Base-by-base conservation (phyloP, 2,797 vertebrate genomes). In the Lagocephalus sceleratus region DNA sequence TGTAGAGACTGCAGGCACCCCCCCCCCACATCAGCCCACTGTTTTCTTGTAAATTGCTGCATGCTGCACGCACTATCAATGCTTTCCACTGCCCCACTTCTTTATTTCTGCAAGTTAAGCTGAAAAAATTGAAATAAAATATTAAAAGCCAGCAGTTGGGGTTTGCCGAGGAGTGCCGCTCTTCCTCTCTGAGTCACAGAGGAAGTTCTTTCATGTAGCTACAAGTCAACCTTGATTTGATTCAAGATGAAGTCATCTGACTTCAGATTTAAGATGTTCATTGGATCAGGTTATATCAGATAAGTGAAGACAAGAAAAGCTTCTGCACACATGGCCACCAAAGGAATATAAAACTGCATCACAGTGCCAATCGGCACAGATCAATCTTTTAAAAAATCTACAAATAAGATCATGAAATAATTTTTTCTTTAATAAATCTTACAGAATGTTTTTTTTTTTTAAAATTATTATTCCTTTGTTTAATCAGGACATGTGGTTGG, bases 51-150 rank as follows among this genome's bases (percentile, higher is more conserved):
- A 71, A 40, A 76, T 77, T 70, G 69, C 75, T 75, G 79, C 63
- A 77, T 67, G 32, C 64, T 60, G 60, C 66, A 71, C 64, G 68
- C 57, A 62, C 74, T 75, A 76, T 73, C 65, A 64, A 61, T 72
- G 75, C 66, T 54, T 69, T 76, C 60, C 67, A 40, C 66, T 8
- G 51, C 54, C 63, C 61, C 72, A 66, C 66, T 83, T 74, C 68
- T 57, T 45, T 57, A 6, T 87, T 88, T 85, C 73, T 88, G 82
- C 83, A 82, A 84, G 71, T 85, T 80, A 73, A 83, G 84, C 84
- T 75, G 70, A 58, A 84, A 83, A 76, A 71, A 35, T 38, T 19
- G 26, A 51, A 19, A 85, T 89, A 22, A 80, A 88, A 85, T 87
- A 86, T 89, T 64, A 86, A 78, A 72, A 62, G 47, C 47, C 46